phyloP scores from a whole-genome alignment of 2,888 invertebrate genomes.

The Agrotis clavis region DNA sequence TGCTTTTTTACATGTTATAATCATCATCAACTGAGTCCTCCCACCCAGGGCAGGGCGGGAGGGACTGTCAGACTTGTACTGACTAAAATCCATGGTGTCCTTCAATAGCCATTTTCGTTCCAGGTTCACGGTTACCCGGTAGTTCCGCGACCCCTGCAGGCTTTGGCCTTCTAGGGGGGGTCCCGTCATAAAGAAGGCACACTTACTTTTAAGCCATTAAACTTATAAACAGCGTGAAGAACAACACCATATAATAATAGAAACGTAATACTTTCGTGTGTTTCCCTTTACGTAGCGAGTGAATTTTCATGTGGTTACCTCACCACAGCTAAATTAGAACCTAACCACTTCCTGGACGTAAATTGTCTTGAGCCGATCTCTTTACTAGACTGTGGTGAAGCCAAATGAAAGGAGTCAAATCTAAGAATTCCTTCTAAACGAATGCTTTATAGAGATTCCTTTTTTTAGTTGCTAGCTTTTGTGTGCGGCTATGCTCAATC shows the following conservation, averaged over 20 bases:
- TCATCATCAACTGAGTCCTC: too few species aligned
- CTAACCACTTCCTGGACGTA: background rate
- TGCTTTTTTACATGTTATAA: too few species aligned
- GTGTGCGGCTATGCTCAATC: too few species aligned
- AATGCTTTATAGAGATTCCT: background rate
- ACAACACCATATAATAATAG: background rate
- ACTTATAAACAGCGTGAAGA: background rate
- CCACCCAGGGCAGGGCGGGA: too few species aligned
- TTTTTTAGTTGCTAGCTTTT: too few species aligned
- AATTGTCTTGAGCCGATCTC: background rate
- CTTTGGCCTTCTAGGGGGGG: too few species aligned
- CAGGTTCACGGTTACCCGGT: too few species aligned
- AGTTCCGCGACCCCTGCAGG: too few species aligned
- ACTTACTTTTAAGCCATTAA: background rate
- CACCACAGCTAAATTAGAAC: background rate
- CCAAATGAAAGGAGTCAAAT: background rate
- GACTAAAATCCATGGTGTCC: too few species aligned
- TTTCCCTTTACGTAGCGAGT: background rate
- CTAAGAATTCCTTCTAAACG: background rate
- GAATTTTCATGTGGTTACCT: conserved; percentile 1
- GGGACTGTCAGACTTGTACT: too few species aligned
- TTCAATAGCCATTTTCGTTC: too few species aligned
- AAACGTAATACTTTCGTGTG: background rate
- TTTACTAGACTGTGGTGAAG: background rate
- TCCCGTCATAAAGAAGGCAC: background rate